Base-by-base conservation (phyloP, 1,140 invertebrate genomes). In the Leucophenga varia region DNA sequence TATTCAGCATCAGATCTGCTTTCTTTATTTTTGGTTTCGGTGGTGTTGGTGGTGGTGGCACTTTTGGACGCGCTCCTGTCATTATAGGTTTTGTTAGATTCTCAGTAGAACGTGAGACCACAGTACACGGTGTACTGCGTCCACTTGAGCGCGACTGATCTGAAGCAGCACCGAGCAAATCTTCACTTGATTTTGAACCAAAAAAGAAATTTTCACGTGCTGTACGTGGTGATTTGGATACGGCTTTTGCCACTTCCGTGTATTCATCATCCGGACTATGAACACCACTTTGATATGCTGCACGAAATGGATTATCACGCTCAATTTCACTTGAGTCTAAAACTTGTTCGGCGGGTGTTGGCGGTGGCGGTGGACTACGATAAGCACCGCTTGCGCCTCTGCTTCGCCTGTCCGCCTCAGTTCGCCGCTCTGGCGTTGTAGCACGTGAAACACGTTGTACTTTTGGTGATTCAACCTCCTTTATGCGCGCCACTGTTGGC, bases 1-100 rank as follows among this genome's bases (percentile, higher is more conserved):
- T 52, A 39, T 75, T 75, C 4, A 59, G 57, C 25, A 70, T 56
- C 14, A 75, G 42, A 41, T 75, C 59, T 13, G 73, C 73, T 38
- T 65, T 64, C 49, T 75, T 75, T 1, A 75, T 47, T 46, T 61
- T 60, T 17, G 72, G 73, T 31, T 74, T 75, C 5, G 73, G 68
- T 12, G 57, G 42, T 35, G 55, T 55, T 2, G 73, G 74, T 2
- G 75, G 75, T 21, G 53, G 53, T 43, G 61, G 61, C 6, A 59
- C 43, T 22, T 72, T 72, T 1, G 64, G 61, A 2, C 57, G 53
- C 36, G 64, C 18, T 52, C 68, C 54, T 51, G 56, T n/a, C n/a
- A n/a, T n/a, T n/a, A n/a, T n/a, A n/a, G n/a, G n/a, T n/a, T n/a
- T n/a, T 9, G 42, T 49, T 20, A 75, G 34, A 38, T 58, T 73